phyloP scores from a whole-genome alignment of 2,113 vertebrate species.

The Tringa solitaria region DNA sequence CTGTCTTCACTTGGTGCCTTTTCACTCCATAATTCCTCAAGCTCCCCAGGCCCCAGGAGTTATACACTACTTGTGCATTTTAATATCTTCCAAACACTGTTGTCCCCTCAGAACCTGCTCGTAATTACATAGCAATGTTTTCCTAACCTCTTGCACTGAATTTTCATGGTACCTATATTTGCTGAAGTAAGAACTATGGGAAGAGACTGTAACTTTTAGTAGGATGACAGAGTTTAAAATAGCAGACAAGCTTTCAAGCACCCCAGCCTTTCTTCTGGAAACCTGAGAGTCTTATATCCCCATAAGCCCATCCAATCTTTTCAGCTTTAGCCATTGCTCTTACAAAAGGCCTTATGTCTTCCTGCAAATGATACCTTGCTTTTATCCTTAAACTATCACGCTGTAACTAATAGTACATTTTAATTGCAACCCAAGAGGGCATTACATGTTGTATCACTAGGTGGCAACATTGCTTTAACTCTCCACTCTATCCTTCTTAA shows the following conservation, averaged over 20 bases:
- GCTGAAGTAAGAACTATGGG: background rate
- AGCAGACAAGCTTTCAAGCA: background rate
- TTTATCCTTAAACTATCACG: background rate
- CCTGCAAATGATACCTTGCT: background rate
- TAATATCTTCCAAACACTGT: background rate
- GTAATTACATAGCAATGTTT: background rate
- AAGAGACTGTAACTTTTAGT: background rate
- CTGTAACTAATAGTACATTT: background rate
- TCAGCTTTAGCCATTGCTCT: background rate
- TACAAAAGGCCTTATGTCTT: background rate
- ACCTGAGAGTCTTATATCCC: background rate
- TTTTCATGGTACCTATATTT: background rate
- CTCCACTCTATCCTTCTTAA: background rate
- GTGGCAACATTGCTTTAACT: constrained; percentile 6
- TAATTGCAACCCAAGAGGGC: background rate
- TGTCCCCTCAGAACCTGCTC: background rate
- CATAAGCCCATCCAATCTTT: background rate
- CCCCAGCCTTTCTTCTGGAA: background rate
- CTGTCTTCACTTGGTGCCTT: background rate
- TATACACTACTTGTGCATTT: background rate
- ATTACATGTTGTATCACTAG: background rate
- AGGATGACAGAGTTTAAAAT: background rate
- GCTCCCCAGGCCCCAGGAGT: background rate
- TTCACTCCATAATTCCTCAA: accelerated
- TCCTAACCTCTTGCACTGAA: background rate